Evolutionary conservation across 1,140 invertebrate species (phyloP).

Genomic region (Streblospio benedicti): DNA sequence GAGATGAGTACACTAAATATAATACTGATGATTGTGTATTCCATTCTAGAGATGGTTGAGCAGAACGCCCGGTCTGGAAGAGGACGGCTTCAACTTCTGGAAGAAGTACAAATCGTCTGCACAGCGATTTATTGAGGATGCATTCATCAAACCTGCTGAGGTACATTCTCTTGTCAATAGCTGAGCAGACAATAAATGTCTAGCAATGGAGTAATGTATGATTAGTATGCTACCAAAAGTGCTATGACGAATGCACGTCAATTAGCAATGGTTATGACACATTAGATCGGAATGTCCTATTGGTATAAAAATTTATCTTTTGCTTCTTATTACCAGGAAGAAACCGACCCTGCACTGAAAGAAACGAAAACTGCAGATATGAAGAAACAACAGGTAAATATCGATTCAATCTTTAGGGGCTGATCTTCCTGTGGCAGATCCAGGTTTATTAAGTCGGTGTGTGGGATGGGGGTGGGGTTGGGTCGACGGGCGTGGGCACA

Average conservation of each 20-base stretch:
- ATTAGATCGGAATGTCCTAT: too few species aligned
- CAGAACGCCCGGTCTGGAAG: constrained; percentile 80
- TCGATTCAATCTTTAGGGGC: too few species aligned
- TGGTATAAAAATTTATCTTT: constrained; percentile 11
- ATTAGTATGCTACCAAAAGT: too few species aligned
- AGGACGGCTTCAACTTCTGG: constrained; percentile 85
- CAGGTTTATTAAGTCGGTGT: too few species aligned
- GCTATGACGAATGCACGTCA: too few species aligned
- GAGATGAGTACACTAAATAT: too few species aligned
- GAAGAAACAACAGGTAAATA: constrained; percentile 61
- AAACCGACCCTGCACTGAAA: constrained; percentile 52
- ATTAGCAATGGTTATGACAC: too few species aligned
- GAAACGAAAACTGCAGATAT: constrained; percentile 62
- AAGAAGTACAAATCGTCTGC: constrained; percentile 75
- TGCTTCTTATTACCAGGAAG: constrained; percentile 48
- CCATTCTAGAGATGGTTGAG: constrained; percentile 69
- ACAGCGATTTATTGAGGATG: constrained; percentile 60
- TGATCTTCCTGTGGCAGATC: too few species aligned
- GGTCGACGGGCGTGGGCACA: too few species aligned
- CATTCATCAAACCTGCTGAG: constrained; percentile 53
- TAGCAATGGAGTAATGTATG: background rate
- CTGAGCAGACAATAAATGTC: background rate
- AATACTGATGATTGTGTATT: too few species aligned
- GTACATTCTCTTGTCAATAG: constrained; percentile 27
- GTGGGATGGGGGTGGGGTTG: too few species aligned